Evolutionary conservation across 2,797 vertebrate genomes (phyloP).

Genomic region (Rousettus madagascariensis): DNA sequence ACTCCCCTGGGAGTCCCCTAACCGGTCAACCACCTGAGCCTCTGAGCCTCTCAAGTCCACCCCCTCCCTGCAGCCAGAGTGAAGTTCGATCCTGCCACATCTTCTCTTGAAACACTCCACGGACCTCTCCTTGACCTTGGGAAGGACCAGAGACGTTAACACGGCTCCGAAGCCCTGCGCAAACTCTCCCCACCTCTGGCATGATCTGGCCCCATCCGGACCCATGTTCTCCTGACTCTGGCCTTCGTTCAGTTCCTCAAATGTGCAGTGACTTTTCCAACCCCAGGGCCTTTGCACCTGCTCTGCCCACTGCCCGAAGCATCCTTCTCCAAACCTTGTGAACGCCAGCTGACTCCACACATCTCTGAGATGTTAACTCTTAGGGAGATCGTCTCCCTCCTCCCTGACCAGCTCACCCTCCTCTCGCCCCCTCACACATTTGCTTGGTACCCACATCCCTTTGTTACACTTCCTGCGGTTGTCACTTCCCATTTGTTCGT

Average conservation of each 20-base stretch:
- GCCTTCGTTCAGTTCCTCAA: not conserved
- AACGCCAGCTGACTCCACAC: not conserved
- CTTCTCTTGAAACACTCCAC: not conserved
- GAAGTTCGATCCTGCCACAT: not conserved
- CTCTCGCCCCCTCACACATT: not conserved
- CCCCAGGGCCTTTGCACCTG: not conserved
- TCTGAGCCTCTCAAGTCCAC: not conserved
- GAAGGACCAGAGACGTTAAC: not conserved
- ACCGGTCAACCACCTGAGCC: not conserved
- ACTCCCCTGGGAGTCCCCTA: not conserved
- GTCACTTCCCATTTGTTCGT: not conserved
- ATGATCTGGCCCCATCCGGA: not conserved
- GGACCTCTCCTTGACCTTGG: not conserved
- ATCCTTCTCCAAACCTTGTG: not conserved
- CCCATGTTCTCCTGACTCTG: not conserved
- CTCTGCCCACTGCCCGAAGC: not conserved
- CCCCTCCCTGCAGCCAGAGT: not conserved
- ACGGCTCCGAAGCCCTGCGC: not conserved
- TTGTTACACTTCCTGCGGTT: accelerated
- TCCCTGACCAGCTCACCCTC: not conserved
- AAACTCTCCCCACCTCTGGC: not conserved
- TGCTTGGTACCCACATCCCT: not conserved
- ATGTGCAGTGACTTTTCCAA: not conserved
- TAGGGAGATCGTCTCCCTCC: not conserved
- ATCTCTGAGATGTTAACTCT: not conserved